Evolutionary conservation across 2,888 invertebrate genomes (phyloP), one percentile per base, ranked within the genome.

Genomic region (Sphinx pinastri): DNA sequence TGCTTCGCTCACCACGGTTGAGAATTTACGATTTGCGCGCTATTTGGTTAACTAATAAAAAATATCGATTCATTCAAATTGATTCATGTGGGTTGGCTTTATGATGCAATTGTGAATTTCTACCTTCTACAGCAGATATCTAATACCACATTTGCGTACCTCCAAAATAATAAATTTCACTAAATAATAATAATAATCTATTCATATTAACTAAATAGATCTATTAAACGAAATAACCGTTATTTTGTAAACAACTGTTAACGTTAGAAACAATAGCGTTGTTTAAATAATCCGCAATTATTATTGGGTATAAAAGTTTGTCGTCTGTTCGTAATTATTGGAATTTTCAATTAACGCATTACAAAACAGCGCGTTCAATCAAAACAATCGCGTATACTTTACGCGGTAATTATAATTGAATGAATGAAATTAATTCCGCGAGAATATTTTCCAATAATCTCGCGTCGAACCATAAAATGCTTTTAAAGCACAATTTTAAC

Each of bases 381-480:
- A 81, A 74, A 79, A 75, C 79, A 79, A 79, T 70, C 74, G 70
- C 78, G 75, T 84, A 81, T 82, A 79, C 76, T 77, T 81, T 77
- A 77, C 77, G 72, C 77, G 73, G 78, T 85, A 81, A 85, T 86
- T 81, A 83, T 85, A 84, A 85, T 84, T 84, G 80, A 77, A 81
- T 78, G 75, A 82, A 87, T 86, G 78, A 81, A 84, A 84, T 86
- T 87, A 82, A 85, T 84, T 83, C 80, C 74, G 72, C 76, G 71
- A 72, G 75, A 78, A 82, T 79, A 83, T 84, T 85, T 80, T 72
- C 82, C 85, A 75, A 86, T 87, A 84, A 88, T 87, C 80, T 79
- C 79, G 81, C 82, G 81, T 81, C 76, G 84, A 82, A 82, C 82
- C 84, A 82, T 87, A 81, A 87, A 88, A 82, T 77, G 80, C 80